Evolutionary conservation across 2,888 invertebrate genomes (phyloP).

Genomic region (Pimpla rufipes): DNA sequence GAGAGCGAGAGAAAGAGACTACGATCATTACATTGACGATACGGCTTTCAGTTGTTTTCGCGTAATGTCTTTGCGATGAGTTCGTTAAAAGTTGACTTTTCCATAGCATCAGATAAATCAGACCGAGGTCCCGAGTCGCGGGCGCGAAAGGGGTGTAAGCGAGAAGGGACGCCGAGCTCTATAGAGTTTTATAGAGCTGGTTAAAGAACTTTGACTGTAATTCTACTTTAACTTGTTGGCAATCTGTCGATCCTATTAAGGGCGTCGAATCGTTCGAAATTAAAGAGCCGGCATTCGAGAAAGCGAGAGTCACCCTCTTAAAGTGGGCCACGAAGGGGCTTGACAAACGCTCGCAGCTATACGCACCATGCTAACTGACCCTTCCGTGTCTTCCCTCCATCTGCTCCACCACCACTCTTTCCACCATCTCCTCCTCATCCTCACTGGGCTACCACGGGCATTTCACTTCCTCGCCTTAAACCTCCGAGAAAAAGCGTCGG

Average conservation of each 20-base stretch:
- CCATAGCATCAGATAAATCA: slow-evolving; percentile 46
- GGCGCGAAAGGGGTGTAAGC: neutral
- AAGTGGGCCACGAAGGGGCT: slow-evolving; percentile 67
- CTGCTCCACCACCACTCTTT: too few relatives aligned
- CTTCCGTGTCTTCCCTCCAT: slow-evolving; percentile 32
- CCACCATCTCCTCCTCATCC: slow-evolving; percentile 60
- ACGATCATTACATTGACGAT: slow-evolving; percentile 47
- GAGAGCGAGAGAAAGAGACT: neutral
- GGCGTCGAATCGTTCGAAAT: slow-evolving; percentile 68
- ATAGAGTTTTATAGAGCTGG: slow-evolving; percentile 2
- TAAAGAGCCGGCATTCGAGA: slow-evolving; percentile 58
- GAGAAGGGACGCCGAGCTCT: slow-evolving; percentile 2
- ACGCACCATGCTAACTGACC: slow-evolving; percentile 54
- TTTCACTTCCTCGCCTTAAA: slow-evolving; percentile 49
- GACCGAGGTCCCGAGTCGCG: slow-evolving; percentile 30
- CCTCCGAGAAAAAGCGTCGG: slow-evolving; percentile 58
- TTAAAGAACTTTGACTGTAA: slow-evolving; percentile 62
- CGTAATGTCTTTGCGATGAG: slow-evolving; percentile 38
- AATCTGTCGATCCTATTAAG: slow-evolving; percentile 72
- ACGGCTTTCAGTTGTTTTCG: slow-evolving; percentile 24
- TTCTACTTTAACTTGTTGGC: slow-evolving; percentile 70
- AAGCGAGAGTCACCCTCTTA: slow-evolving; percentile 51
- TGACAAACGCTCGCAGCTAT: slow-evolving; percentile 67
- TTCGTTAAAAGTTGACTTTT: slow-evolving; percentile 64
- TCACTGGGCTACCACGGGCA: slow-evolving; percentile 49